Evolutionary conservation across 2,888 invertebrate species (phyloP), one percentile per base, ranked within the genome.

Genomic region (Oxytorus armatus): DNA sequence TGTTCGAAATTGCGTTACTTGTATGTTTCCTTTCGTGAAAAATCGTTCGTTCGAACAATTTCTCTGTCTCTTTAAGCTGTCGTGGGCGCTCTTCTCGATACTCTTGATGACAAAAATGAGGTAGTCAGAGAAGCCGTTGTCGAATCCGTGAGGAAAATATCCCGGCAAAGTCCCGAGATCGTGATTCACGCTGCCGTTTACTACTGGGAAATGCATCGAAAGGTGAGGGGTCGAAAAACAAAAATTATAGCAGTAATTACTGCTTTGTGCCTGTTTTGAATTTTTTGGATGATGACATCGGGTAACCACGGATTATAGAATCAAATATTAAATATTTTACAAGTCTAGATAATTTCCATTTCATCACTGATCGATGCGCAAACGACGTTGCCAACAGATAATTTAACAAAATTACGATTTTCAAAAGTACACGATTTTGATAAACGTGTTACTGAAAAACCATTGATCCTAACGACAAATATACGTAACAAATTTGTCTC

Each of bases 171-270:
- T 81, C 88, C 90, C 11, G 82, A 81, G 0, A 66, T 85, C 63
- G 89, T 91, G 25, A 82, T 90, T 49, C 88, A 89, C 69, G 85
- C 89, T 5, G 83, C 87, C 1, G 81, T 90, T 33, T 90, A 90
- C 69, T 91, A 88, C 81, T 88, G 88, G 86, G 88, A 90, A 75
- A 79, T 90, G n/a, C 90, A 91, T 81, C 85, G 84, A 59, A 90
- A 90, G 85, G 90, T 90, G 63, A 47, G 59, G 11, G 3, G 14
- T 8, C 33, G 5, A 3, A 33, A 42, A 44, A 36, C 29, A 18
- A 59, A 23, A 21, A 18, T 33, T 16, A n/a, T 47, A 42, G n/a
- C 5, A 10, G 33, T 29, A 16, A 59, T 57, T 39, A 18, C 42
- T 14, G 47, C 16, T 47, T 18, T 16, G 11, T 29, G 44, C 14